Evolutionary conservation across 2,888 invertebrate species (phyloP), one percentile per base, ranked within the genome.

Genomic region (Thymelicus acteon): DNA sequence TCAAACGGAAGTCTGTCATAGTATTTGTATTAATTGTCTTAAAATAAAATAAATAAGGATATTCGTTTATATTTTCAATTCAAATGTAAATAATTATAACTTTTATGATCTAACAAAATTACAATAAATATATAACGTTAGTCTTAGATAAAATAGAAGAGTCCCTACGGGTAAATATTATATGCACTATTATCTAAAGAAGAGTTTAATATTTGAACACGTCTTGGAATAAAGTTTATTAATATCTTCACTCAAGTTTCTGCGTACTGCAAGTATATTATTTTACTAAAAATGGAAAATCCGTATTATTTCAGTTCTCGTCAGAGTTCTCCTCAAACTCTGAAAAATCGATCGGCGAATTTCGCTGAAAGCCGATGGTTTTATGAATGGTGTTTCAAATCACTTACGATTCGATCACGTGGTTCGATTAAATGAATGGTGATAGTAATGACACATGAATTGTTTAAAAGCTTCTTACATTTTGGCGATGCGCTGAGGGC

Each of bases 361-460:
- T 63, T 62, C 6, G 61, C 5, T 52, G 19, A 52, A n/a, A 52
- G 7, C 19, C 12, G 7, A 52, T 7, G 2, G 40, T 49, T 13
- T 60, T 10, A 1, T 57, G 8, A 37, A 60, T 15, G 60, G 47
- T 58, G 54, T 6, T 44, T 13, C n/a, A 24, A 52, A 44, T 44
- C 31, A 19, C 40, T 31, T 13, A 31, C 15, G 13, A 52, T 7
- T 48, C 7, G 24, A 74, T 79, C 82, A 84, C 80, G 75, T 85
- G 85, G 79, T 64, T 87, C 83, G 87, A 88, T 87, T 82, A 80
- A 49, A 72, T 78, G 74, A 77, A 80, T 76, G 76, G 74, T 73
- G 81, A 72, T 82, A 84, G 86, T 87, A 89, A 88, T 88, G 84
- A 86, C 81, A 84, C 87, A 89, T 89, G 86, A 90, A 91, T 88